Conservation (phyloP, 2,888 invertebrate species). For the Pachliopta kotzebuea region DNA sequence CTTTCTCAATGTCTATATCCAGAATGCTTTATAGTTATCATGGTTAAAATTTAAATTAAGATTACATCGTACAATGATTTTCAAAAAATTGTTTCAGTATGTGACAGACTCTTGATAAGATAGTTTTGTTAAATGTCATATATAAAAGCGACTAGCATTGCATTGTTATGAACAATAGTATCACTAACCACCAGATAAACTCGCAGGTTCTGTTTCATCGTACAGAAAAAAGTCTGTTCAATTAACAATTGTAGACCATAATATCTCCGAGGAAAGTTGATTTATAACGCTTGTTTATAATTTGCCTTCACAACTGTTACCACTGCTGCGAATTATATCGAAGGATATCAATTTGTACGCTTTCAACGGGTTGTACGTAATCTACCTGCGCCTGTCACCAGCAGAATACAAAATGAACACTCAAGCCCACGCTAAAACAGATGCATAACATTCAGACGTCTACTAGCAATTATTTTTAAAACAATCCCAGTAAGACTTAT, state of each 20-base stretch:
- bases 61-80: too few relatives aligned
- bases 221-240: background rate
- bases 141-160: too few relatives aligned
- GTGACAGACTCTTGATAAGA: too few relatives aligned
- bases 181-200: too few relatives aligned
- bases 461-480: slow-evolving; percentile 1
- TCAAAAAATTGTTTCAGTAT: too few relatives aligned
- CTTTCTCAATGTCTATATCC: too few relatives aligned
- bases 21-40: too few relatives aligned
- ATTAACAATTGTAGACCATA: background rate
- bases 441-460: slow-evolving; percentile 7
- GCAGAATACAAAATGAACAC: slow-evolving; percentile 1
- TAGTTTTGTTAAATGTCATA: too few relatives aligned
- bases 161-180: too few relatives aligned
- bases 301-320: background rate
- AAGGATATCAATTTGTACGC: background rate
- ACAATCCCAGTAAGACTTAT: background rate
- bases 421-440: slow-evolving; percentile 6
- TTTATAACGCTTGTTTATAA: background rate
- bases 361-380: background rate
- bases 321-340: background rate
- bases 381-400: slow-evolving; percentile 7
- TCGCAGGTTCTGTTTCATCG: too few relatives aligned
- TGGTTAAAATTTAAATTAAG: too few relatives aligned
- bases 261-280: background rate